phyloP scores from a whole-genome alignment of 30 jellyfish, hydroid and myxozoan genomes.

The Pseudorhiza aurosa region DNA sequence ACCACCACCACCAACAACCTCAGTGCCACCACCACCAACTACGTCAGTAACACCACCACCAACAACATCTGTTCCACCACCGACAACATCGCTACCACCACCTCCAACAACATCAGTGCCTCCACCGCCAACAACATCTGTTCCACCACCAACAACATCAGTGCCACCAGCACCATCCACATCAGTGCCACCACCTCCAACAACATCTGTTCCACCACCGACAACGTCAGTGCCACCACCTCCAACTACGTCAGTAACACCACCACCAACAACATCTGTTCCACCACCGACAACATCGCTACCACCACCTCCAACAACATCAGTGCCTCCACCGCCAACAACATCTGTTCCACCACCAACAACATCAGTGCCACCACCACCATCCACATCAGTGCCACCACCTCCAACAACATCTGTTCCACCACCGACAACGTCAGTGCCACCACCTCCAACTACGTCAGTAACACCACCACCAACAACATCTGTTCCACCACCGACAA shows the following conservation, averaged over 20 bases:
- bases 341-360: slow-evolving; percentile 32
- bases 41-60: slow-evolving; percentile 1
- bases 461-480: not conserved
- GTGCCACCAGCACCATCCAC: slow-evolving; percentile 22
- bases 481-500: not conserved
- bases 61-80: not conserved
- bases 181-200: not conserved
- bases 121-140: not conserved
- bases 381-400: slow-evolving; percentile 20
- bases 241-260: not conserved
- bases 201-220: not conserved
- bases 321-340: slow-evolving; percentile 8
- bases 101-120: slow-evolving; percentile 20
- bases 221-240: slow-evolving; percentile 22
- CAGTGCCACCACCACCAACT: slow-evolving; percentile 22
- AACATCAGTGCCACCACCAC: slow-evolving; percentile 7
- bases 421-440: slow-evolving; percentile 1
- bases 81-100: slow-evolving; percentile 2
- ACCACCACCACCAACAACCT: slow-evolving; percentile 20
- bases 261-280: not conserved
- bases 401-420: not conserved
- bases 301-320: slow-evolving; percentile 7
- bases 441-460: slow-evolving; percentile 10
- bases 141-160: slow-evolving; percentile 6
- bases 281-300: slow-evolving; percentile 2